Evolutionary conservation across 2,113 vertebrate genomes (phyloP).

Genomic region (Casuarius casuarius): DNA sequence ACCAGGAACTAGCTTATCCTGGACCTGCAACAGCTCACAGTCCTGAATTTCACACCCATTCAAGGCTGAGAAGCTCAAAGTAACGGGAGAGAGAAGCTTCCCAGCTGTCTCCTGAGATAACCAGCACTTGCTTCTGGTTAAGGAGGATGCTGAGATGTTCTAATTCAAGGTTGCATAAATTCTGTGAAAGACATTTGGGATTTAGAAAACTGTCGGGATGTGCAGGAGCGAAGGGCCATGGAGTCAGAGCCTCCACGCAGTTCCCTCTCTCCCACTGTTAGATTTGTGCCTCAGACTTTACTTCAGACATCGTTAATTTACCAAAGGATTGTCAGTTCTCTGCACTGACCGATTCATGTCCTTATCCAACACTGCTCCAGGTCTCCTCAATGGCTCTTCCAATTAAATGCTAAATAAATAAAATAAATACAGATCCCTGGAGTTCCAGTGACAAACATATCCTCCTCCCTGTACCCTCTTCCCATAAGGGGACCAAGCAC

Average conservation of each 20-base stretch:
- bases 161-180: not conserved
- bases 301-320: not conserved
- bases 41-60: not conserved
- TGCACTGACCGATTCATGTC: not conserved
- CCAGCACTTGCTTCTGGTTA: not conserved
- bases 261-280: not conserved
- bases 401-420: not conserved
- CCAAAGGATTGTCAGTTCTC: not conserved
- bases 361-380: not conserved
- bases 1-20: not conserved
- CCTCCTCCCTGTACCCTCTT: not conserved
- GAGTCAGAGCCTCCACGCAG: rapidly evolving
- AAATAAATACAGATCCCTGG: not conserved
- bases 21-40: not conserved
- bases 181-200: not conserved
- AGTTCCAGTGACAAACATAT: not conserved
- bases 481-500: not conserved
- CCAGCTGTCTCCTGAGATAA: not conserved
- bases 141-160: not conserved
- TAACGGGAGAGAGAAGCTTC: not conserved
- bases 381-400: not conserved
- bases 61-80: not conserved
- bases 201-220: not conserved
- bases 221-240: not conserved
- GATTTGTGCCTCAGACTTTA: not conserved